Base-by-base conservation (phyloP, 2,113 vertebrate species). In the Onychostoma macrolepis region DNA sequence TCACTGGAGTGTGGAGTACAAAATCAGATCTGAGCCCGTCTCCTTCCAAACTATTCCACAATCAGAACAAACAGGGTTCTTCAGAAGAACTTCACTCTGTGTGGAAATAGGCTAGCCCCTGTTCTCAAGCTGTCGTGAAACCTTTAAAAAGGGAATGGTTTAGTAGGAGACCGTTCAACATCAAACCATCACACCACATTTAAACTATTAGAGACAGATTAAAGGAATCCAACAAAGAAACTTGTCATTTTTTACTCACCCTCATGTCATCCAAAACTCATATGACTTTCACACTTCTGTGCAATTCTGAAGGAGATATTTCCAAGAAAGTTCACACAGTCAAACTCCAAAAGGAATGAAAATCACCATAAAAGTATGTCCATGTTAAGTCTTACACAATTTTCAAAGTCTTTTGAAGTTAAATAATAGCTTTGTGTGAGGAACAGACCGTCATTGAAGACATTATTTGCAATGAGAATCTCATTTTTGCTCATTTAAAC, bases 31-130 rank as follows among this genome's bases (percentile, higher is more conserved):
- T 87, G 38, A 83, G 69, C 26, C 19, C 9, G 24, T 87, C 84
- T 83, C 78, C 74, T 87, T 80, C 78, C 74, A 30, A 58, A 58
- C 83, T 79, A 71, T 58, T 84, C 78, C 30, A 41, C 83, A 85
- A 83, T 89, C 72, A 87, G 83, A 87, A 80, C 63, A 87, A 87
- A 87, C 84, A 48, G 50, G 1, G 36, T 67, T 63, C 30, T 82
- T 85, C 71, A 87, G 86, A 87, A 86, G 85, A 87, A 84, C 53
- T 74, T 80, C 43, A 36, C 38, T 19, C 76, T 33, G 61, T 80
- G 24, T 81, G 58, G 67, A 87, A 87, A 81, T 61, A 85, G 69
- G 19, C 19, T 74, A 85, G 45, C 80, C 84, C 50, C 50, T 89
- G 85, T 84, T 82, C 71, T 87, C 69, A 41, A 69, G 33, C n/a